Evolutionary conservation across 2,797 vertebrate species (phyloP).

Genomic region (Pseudochromis fuscus): DNA sequence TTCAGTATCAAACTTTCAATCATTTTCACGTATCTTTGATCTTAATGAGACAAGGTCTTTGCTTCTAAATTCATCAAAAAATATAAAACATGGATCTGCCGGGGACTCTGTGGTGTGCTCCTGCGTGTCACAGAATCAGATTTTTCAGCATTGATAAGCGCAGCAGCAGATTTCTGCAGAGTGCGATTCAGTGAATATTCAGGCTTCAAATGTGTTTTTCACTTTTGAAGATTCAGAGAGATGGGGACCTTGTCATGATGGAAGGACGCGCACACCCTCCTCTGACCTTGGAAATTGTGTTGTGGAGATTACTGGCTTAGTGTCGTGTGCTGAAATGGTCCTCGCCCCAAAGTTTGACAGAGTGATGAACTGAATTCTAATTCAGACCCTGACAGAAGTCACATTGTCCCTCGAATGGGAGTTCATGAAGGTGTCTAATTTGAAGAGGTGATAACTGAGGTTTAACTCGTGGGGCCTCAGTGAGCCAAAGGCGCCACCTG

Average conservation of each 20-base stretch:
- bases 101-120: too few relatives aligned
- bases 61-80: too few relatives aligned
- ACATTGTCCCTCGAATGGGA: neutral
- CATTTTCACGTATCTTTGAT: too few relatives aligned
- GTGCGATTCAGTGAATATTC: neutral
- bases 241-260: neutral
- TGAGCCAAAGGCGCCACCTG: neutral
- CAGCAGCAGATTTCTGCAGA: neutral
- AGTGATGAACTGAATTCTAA: slow-evolving; percentile 6
- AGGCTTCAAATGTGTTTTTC: neutral
- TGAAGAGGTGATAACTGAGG: neutral
- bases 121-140: too few relatives aligned
- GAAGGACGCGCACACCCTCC: neutral
- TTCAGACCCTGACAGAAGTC: neutral
- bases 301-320: neutral
- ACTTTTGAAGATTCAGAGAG: neutral
- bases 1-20: too few relatives aligned
- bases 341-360: neutral
- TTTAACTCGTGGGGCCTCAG: neutral
- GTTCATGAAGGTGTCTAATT: neutral
- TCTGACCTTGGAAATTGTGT: neutral
- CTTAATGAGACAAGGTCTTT: too few relatives aligned
- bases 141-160: neutral
- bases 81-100: too few relatives aligned
- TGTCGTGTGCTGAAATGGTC: neutral